A percentile compares a stretch with the other conserved stretches of the same genome.
Conservation (phyloP, 2,113 vertebrate genomes). For the Clarias gariepinus region DNA sequence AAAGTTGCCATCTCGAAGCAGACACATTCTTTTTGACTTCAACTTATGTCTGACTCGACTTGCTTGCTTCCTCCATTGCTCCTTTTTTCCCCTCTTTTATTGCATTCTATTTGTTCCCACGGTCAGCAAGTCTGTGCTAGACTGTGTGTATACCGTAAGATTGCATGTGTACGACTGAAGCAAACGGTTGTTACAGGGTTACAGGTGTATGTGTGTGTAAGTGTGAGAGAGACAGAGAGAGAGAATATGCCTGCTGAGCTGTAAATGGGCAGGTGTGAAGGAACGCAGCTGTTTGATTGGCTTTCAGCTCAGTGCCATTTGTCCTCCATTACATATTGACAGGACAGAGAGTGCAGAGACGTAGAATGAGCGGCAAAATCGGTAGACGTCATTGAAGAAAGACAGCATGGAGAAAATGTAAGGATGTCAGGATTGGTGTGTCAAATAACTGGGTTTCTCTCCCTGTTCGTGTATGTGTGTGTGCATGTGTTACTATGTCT, state of each 20-base stretch:
- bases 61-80: background rate
- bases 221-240: background rate
- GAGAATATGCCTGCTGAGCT: background rate
- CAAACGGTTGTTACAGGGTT: slow-evolving; percentile 27
- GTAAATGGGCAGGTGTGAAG: background rate
- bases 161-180: slow-evolving; percentile 26
- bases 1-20: background rate
- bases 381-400: background rate
- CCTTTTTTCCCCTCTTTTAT: slow-evolving; percentile 39
- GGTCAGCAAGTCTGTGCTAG: slow-evolving; percentile 49
- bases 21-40: slow-evolving; percentile 1
- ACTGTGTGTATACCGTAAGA: too few relatives aligned
- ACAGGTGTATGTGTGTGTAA: slow-evolving; percentile 42
- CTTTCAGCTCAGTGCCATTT: background rate
- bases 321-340: background rate
- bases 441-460: background rate
- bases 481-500: slow-evolving; percentile 18
- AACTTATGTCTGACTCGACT: background rate
- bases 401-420: background rate
- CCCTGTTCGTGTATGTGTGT: background rate
- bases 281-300: background rate
- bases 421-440: background rate
- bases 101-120: slow-evolving; percentile 58
- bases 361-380: background rate
- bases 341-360: background rate